A percentile compares a stretch with the other conserved stretches of the same genome.
phyloP scores from a whole-genome alignment of 2,113 vertebrate species.

The Myrmophylax atrothorax region DNA sequence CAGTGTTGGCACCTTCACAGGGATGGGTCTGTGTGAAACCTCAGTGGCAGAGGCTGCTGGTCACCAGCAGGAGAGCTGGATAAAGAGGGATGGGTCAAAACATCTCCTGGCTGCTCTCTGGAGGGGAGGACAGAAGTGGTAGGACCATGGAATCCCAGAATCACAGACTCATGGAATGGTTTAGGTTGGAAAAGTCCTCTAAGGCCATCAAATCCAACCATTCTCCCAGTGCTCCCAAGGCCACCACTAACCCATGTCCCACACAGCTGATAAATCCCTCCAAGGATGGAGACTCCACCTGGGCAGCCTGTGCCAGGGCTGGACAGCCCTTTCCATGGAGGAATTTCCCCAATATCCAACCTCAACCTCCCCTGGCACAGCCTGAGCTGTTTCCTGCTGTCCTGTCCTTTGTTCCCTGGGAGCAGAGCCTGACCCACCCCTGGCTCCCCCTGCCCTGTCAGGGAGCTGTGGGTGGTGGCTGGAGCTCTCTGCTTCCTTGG shows the following conservation, averaged over 20 bases:
- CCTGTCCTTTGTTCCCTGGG: neutral
- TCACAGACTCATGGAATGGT: neutral
- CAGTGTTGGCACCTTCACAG: fast-evolving
- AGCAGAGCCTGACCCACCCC: neutral
- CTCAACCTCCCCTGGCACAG: neutral
- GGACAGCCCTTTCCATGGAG: neutral
- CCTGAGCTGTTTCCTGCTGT: neutral
- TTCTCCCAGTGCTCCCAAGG: neutral
- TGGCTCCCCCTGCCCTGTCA: neutral
- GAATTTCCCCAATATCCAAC: neutral
- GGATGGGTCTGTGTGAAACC: neutral
- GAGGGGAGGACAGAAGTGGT: neutral
- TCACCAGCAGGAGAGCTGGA: neutral
- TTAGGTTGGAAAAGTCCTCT: neutral
- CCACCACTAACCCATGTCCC: neutral
- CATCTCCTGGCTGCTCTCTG: neutral
- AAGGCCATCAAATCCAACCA: neutral
- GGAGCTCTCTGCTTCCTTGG: neutral
- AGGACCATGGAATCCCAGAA: neutral
- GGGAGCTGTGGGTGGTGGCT: neutral
- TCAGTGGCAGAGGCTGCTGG: fast-evolving
- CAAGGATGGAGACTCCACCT: neutral
- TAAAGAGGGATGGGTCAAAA: neutral
- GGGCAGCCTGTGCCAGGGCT: neutral
- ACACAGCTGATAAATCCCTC: neutral